Base-by-base conservation (phyloP, 2,797 vertebrate genomes). In the Alauda arvensis region DNA sequence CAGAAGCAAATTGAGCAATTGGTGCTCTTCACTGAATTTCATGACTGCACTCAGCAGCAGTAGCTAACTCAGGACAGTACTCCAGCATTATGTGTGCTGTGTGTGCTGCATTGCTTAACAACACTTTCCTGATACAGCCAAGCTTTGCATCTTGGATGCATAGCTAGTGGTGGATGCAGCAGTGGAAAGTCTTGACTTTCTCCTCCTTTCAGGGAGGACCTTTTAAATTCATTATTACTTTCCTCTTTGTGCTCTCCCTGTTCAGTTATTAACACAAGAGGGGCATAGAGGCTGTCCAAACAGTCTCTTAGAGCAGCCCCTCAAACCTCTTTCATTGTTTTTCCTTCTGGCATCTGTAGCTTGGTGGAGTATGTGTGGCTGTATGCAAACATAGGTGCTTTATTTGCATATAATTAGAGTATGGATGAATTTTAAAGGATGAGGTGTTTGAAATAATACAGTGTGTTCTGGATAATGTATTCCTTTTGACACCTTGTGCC, bases 1-100 rank as follows among this genome's bases (percentile, higher is more conserved):
- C 91, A 92, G 79, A 76, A 83, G 85, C 24, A 72, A 72, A 67
- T 83, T 90, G 94, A 92, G 93, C 63, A 90, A 88, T 67, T 91
- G 80, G 28, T 55, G 31, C 83, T 93, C 29, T 12, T 93, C 53
- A 23, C 34, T 57, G 34, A 60, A 53, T 49, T 90, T 77, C 34
- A 18, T 31, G 79, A 29, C 51, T 76, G 26, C 37, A 2, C 21
- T 62, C 42, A 76, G 34, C 62, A 84, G 75, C 46, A 77, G 45
- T 45, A 40, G n/a, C 19, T 53, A 31, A 53, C 80, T 77, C 67
- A 78, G 79, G 85, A 56, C 77, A 59, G 45, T 34, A 24, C 46
- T 80, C 66, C 25, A 72, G 79, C 0, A 0, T 39, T 61, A 3
- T 0, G 21, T 37, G 25, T 31, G 62, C 33, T 1, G 0, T 43